A percentile compares a stretch with the other conserved stretches of the same genome.
Evolutionary conservation across 2,797 vertebrate genomes (phyloP).

Genomic region (Cyclopterus lumpus): DNA sequence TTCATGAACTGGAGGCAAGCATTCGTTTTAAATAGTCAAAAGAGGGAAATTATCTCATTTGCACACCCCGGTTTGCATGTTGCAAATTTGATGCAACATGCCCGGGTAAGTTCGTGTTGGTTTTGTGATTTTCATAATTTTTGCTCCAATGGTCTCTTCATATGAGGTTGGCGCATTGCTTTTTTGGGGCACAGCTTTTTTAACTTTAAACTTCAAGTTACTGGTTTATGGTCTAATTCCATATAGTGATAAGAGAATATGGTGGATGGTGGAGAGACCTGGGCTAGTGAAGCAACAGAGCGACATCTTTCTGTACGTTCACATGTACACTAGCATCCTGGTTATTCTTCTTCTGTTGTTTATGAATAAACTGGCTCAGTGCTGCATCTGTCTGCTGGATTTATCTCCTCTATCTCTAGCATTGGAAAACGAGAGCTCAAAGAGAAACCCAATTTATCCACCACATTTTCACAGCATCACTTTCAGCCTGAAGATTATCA

Average conservation of each 20-base stretch:
- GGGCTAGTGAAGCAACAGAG: background rate
- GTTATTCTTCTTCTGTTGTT: background rate
- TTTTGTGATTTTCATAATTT: background rate
- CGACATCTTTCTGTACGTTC: background rate
- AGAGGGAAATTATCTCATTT: background rate
- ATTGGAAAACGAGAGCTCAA: background rate
- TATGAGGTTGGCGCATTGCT: background rate
- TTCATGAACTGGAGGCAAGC: background rate
- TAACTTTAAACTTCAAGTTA: background rate
- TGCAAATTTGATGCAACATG: background rate
- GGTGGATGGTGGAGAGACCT: background rate
- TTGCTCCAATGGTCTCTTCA: background rate
- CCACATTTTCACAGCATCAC: background rate
- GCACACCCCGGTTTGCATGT: background rate
- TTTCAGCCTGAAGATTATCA: constrained; percentile 2
- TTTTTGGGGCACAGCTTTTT: background rate
- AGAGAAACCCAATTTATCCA: background rate
- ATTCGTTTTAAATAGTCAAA: background rate
- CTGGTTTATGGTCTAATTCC: constrained; percentile 1
- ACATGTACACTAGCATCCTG: background rate
- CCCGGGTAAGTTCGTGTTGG: background rate
- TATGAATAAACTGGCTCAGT: background rate
- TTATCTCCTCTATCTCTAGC: background rate
- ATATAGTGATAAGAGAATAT: background rate
- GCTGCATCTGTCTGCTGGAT: constrained; percentile 19